phyloP scores from a whole-genome alignment of 2,888 invertebrate genomes.

The Theodoxus fluviatilis region DNA sequence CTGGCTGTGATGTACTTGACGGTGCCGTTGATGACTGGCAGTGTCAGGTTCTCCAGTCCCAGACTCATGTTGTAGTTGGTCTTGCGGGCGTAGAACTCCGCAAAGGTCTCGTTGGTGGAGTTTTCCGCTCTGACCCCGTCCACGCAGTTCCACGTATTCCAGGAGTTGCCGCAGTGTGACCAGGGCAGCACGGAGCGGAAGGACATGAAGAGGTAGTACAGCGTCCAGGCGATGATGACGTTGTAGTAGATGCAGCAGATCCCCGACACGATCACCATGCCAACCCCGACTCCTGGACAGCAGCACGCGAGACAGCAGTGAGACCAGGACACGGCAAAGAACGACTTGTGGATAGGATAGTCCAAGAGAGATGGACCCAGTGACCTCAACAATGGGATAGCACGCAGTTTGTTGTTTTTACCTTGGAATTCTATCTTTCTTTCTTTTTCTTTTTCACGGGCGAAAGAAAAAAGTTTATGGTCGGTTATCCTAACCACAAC shows the following conservation, averaged over 20 bases:
- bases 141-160: constrained; percentile 58
- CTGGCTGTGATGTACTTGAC: constrained; percentile 42
- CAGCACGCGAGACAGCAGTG: too few relatives aligned
- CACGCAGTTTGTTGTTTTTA: neutral
- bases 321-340: too few relatives aligned
- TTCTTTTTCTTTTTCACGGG: neutral
- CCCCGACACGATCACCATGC: constrained; percentile 64
- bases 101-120: constrained; percentile 15
- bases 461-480: neutral
- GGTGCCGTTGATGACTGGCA: neutral
- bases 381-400: neutral
- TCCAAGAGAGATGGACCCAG: too few relatives aligned
- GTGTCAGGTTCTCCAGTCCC: neutral
- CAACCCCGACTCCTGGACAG: constrained; percentile 62
- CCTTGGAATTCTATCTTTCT: neutral
- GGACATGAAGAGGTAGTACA: constrained; percentile 65
- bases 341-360: too few relatives aligned
- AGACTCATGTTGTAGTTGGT: neutral
- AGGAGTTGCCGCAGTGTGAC: constrained; percentile 62
- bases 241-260: constrained; percentile 67
- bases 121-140: constrained; percentile 19
- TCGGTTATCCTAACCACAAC: too few relatives aligned
- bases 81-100: neutral
- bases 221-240: constrained; percentile 66
- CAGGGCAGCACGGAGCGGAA: constrained; percentile 62